Base-by-base conservation (phyloP, 2,888 invertebrate species). In the Agrotis exclamationis region DNA sequence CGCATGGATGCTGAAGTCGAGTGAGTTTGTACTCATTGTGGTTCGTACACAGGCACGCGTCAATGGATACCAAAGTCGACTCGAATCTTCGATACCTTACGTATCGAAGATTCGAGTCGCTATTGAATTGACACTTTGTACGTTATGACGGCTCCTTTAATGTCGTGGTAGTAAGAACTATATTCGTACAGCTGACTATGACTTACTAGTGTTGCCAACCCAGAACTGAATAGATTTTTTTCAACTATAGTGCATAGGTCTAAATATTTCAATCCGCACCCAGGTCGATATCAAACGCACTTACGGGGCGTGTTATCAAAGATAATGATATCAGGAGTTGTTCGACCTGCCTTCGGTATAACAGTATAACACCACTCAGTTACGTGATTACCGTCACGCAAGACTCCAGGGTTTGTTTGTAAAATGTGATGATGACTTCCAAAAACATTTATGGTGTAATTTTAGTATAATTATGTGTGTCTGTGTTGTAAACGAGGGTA, bases 341-440 rank as follows among this genome's bases (percentile, higher is more conserved):
- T 84, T 82, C 86, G 83, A 77, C 83, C 84, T 79, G 85, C 89
- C 89, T 89, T 82, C 82, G 84, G 88, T 87, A 88, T 58, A 91
- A 76, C 86, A 90, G 88, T 87, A 88, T 58, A 91, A 76, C 86
- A 90, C 88, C 83, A 79, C 85, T 80, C 75, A 84, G 86, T 92
- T 89, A 90, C 90, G 90, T 91, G 89, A 89, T 88, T 86, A 86
- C 58, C 82, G 89, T 87, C 93, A 92, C 92, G 92, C 93, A 88
- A 93, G 81, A 88, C 82, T 87, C 86, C 39, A 18, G 51, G 45
- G 83, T 84, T 79, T 84, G 87, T 87, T 89, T 84, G 60, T 56
- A n/a, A 33, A 56, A 50, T 24, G 86, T 86, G 90, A 89, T 86
- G 90, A 89, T 89, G 88, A 87, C 87, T 90, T 90, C 88, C 83